Conservation (phyloP, 2,888 invertebrate species). For the Drosophila tripunctata region DNA sequence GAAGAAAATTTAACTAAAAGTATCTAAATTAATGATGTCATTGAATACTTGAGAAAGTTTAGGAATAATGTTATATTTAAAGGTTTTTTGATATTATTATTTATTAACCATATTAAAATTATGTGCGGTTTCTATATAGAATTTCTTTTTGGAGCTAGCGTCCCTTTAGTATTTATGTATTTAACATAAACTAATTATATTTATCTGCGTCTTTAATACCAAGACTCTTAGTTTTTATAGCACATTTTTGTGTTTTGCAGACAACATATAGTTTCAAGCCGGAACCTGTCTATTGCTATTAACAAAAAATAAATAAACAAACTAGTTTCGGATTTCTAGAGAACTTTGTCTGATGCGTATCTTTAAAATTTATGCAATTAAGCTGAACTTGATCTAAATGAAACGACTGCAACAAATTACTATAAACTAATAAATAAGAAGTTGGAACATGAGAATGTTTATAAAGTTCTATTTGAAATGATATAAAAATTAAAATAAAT, state of each 20-base stretch:
- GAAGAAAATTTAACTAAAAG: too few species aligned
- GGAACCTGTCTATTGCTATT: background rate
- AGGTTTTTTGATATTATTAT: too few species aligned
- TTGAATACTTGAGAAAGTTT: too few species aligned
- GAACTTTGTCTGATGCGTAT: background rate
- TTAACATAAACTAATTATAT: background rate
- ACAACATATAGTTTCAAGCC: conserved; percentile 1
- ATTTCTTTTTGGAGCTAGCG: too few species aligned
- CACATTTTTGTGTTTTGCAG: background rate
- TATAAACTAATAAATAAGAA: background rate
- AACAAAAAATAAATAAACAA: background rate
- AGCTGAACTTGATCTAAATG: conserved; percentile 12
- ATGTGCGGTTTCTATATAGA: too few species aligned
- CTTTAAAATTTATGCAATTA: conserved; percentile 1
- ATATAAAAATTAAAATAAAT: background rate
- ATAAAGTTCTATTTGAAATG: too few species aligned
- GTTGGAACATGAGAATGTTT: too few species aligned
- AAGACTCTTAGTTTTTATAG: background rate
- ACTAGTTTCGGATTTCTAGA: background rate
- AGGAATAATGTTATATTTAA: too few species aligned
- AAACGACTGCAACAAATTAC: background rate
- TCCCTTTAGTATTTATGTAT: background rate
- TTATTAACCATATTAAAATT: too few species aligned
- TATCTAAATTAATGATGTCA: too few species aligned
- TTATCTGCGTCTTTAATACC: background rate